Percentiles rank a stretch among this genome's conserved stretches.
These are phyloP conservation scores for Lagocephalus sceleratus DNA, from an alignment of 2,797 vertebrate species.

Conservation along the genomic window DNA sequence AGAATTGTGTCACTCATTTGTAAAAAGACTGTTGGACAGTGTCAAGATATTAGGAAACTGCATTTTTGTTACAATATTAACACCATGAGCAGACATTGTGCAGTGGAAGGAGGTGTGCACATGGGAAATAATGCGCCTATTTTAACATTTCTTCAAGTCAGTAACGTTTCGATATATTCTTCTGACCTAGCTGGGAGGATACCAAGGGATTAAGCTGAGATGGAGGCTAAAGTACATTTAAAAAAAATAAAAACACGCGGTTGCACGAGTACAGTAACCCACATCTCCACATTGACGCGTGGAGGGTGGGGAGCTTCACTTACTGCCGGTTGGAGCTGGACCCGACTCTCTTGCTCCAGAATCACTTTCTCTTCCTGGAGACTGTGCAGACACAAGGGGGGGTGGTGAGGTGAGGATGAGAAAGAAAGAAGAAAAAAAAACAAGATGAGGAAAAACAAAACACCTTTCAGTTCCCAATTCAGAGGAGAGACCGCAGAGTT, in stretches of 20 bases:
- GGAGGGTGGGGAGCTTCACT: slow-evolving; percentile 63
- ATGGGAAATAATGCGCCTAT: no score
- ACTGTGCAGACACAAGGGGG: slow-evolving; percentile 58
- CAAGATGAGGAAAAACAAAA: slow-evolving; percentile 4
- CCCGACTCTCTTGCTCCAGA: slow-evolving; percentile 79
- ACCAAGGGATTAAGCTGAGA: slow-evolving; percentile 29
- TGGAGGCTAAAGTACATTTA: slow-evolving; percentile 40
- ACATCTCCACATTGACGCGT: slow-evolving; percentile 19
- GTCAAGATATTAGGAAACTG: no score
- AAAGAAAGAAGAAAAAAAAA: slow-evolving; percentile 5
- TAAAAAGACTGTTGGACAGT: no score
- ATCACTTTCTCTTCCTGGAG: slow-evolving; percentile 84
- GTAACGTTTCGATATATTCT: no score
- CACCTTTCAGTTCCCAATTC: slow-evolving; percentile 41
- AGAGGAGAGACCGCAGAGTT: slow-evolving; percentile 15
- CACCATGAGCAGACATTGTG: no score
- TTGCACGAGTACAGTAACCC: slow-evolving; percentile 39
- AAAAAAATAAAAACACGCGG: slow-evolving; percentile 27
- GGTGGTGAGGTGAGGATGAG: background rate
- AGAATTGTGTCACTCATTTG: no score
- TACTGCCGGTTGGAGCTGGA: slow-evolving; percentile 78
- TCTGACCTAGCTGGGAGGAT: slow-evolving; percentile 10
- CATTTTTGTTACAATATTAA: no score
- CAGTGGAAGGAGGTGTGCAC: no score
- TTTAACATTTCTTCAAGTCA: no score